Evolutionary conservation across 2,888 invertebrate genomes (phyloP).

Genomic region (Gymnoscelis rufifasciata): DNA sequence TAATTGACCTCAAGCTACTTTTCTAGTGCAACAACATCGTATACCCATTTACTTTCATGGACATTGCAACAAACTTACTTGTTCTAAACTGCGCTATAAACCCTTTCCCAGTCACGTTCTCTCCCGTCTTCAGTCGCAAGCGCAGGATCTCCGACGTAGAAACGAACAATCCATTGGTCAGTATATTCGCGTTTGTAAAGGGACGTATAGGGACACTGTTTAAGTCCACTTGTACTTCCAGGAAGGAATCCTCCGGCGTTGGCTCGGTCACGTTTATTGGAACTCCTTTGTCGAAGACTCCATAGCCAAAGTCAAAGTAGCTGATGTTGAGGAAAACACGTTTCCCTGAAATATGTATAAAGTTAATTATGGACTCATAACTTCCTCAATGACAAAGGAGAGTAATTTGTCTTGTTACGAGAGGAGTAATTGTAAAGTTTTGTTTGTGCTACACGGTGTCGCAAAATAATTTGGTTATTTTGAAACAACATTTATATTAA

Average conservation of each 20-base stretch:
- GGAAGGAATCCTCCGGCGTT: slow-evolving; percentile 62
- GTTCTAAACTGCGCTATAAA: slow-evolving; percentile 84
- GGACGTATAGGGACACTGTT: slow-evolving; percentile 76
- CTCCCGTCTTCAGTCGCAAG: slow-evolving; percentile 81
- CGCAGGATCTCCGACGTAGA: slow-evolving; percentile 81
- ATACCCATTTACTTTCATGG: too few relatives aligned
- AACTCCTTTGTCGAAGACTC: slow-evolving; percentile 58
- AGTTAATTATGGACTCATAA: too few relatives aligned
- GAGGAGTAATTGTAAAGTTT: too few relatives aligned
- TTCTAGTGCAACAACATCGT: too few relatives aligned
- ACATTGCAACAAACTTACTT: slow-evolving; percentile 54
- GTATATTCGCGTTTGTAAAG: slow-evolving; percentile 71
- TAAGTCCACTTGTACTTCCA: slow-evolving; percentile 79
- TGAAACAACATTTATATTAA: too few relatives aligned
- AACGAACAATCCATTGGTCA: slow-evolving; percentile 84
- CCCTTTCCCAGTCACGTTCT: slow-evolving; percentile 82
- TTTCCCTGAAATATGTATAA: slow-evolving; percentile 74
- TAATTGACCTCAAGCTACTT: too few relatives aligned
- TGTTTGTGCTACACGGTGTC: too few relatives aligned
- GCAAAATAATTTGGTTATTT: too few relatives aligned
- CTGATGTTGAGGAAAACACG: slow-evolving; percentile 85
- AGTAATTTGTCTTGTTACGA: too few relatives aligned
- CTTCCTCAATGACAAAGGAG: background rate
- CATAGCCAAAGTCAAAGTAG: slow-evolving; percentile 77
- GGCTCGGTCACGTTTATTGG: slow-evolving; percentile 51